phyloP scores from a whole-genome alignment of 2,113 vertebrate species.

The Eptesicus fuscus region DNA sequence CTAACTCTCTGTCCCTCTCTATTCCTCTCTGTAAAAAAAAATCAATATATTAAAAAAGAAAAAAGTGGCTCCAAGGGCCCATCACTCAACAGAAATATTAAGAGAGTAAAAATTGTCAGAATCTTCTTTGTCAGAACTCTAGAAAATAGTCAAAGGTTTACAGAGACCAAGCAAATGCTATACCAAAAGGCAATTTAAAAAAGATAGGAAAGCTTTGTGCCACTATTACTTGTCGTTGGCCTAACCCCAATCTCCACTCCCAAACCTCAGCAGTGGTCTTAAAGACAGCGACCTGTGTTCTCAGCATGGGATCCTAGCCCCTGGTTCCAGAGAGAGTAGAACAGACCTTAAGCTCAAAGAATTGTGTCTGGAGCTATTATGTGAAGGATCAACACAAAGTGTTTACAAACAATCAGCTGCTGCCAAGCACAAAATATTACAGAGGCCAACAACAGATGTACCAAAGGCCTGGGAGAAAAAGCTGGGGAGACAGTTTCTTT shows the following conservation, averaged over 20 bases:
- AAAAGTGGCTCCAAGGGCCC: background rate
- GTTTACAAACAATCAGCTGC: background rate
- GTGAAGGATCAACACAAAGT: background rate
- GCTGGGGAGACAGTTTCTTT: background rate
- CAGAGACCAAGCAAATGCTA: background rate
- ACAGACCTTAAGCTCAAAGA: background rate
- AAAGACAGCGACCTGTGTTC: background rate
- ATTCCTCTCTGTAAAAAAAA: no score
- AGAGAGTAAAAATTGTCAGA: background rate
- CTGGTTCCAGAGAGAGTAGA: background rate
- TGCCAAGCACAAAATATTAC: background rate
- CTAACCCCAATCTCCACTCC: background rate
- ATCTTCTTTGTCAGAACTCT: background rate
- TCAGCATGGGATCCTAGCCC: background rate
- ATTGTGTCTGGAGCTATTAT: background rate
- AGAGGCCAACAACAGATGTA: background rate
- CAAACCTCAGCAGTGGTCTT: background rate
- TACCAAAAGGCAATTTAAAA: background rate
- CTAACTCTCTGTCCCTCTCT: no score
- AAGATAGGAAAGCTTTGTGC: background rate
- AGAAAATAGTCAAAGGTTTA: background rate
- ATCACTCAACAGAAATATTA: background rate
- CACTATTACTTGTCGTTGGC: background rate
- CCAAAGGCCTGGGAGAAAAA: background rate
- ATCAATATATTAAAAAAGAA: no score